Evolutionary conservation across 1,140 invertebrate genomes (phyloP), one percentile per base, ranked within the genome.

Genomic region (Fopius arisanus): DNA sequence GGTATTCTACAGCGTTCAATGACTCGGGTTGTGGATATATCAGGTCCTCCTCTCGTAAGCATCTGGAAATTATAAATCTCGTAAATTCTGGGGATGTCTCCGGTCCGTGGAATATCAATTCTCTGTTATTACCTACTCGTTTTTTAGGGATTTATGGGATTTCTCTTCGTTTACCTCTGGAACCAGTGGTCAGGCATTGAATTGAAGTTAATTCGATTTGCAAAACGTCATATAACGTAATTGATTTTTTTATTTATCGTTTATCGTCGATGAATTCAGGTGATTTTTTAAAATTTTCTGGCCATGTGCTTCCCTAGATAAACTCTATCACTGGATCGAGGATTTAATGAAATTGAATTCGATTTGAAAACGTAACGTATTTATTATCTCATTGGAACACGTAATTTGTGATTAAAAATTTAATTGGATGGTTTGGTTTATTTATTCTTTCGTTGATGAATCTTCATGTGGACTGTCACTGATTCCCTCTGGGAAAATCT

Each of bases 401-500:
- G 7, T 48, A 19, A 48, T 37, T n/a, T 37, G 12, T 37, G 12
- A 37, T 37, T 1, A 37, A 37, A 37, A 48, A 16, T 12, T 19
- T n/a, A 48, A 16, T 48, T 5, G 0, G 16, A 48, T 6, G 2
- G 1, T 19, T 16, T 2, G 9, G 43, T 1, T 48, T 48, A 2
- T 12, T 48, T 19, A 3, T 48, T 19, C 19, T 59, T 28, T 26
- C 54, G 1, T 19, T 26, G 21, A 70, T 83, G 80, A 19, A 73
- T 77, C 5, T 78, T 77, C 4, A 83, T 66, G 67, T 86, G 84
- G 0, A 71, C 78, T 54, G 84, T 90, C 0, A 90, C 75, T 3
- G 82, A 90, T 0, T 90, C 89, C 19, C 88, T 83, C 75, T 91
- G 91, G 0, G 89, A 89, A 78, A 92, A 93, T 3, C 83, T 78